Evolutionary conservation across 2,113 vertebrate species (phyloP).

Genomic region (Xenopus tropicalis): DNA sequence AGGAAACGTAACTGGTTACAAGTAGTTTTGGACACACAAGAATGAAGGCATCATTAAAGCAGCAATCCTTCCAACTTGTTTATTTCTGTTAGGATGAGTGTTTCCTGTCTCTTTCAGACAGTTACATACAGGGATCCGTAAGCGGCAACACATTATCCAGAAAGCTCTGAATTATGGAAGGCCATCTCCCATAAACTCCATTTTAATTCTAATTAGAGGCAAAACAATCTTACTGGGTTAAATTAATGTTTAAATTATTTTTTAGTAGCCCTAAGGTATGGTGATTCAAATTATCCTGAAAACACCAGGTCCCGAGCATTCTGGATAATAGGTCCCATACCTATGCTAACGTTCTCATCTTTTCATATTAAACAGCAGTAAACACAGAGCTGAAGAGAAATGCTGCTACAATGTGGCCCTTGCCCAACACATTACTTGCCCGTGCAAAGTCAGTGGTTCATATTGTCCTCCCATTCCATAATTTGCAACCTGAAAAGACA

Average conservation of each 20-base stretch:
- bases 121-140: too few relatives aligned
- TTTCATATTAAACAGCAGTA: neutral
- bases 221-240: too few relatives aligned
- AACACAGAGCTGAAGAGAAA: neutral
- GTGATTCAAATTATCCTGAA: too few relatives aligned
- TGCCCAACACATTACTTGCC: slow-evolving; percentile 68
- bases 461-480: slow-evolving; percentile 81
- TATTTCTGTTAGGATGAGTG: neutral
- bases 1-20: neutral
- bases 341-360: neutral
- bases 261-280: too few relatives aligned
- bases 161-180: too few relatives aligned
- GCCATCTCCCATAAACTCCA: too few relatives aligned
- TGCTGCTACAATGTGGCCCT: slow-evolving; percentile 32
- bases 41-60: slow-evolving; percentile 16
- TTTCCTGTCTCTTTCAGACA: neutral
- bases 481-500: slow-evolving; percentile 78
- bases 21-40: slow-evolving; percentile 6
- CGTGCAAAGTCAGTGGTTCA: slow-evolving; percentile 81
- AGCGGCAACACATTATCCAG: too few relatives aligned
- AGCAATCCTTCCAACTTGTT: slow-evolving; percentile 1
- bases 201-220: too few relatives aligned
- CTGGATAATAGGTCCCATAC: too few relatives aligned
- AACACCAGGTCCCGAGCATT: too few relatives aligned
- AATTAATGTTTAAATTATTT: too few relatives aligned